Base-by-base conservation (phyloP, 1,140 invertebrate genomes). In the Drosophila elegans region DNA sequence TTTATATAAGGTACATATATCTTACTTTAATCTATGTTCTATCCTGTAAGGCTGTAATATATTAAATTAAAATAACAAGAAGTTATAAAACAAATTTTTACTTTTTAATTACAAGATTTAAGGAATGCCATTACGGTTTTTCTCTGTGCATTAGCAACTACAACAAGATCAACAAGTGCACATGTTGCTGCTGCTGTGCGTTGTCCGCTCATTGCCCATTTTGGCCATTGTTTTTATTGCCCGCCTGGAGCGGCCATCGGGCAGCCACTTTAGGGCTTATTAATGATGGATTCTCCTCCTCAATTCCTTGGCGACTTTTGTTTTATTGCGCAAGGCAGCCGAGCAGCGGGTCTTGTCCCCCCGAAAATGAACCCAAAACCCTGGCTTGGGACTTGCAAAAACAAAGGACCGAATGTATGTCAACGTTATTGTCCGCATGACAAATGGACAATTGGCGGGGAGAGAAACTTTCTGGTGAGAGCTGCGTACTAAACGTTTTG, bases 211-310 rank as follows among this genome's bases (percentile, higher is more conserved):
- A 71, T 74, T 89, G 84, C 80, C 85, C 77, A 84, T 89, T 89
- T 89, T 84, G 77, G 77, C 78, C 69, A 84, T 89, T 79, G 66
- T 88, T 88, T 88, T 88, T 88, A 89, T 89, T 88, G 80, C 85
- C 83, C 74, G 81, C 81, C 81, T 80, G 80, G 42, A 80, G 81
- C 69, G 80, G 72, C 80, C 61, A 74, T 78, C 60, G 63, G 56
- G 67, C 67, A 78, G 66, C 84, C 84, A 89, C 84, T 89, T 89
- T 90, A 89, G 84, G 84, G 84, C 85, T 89, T 89, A 89, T 89
- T 89, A 89, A 89, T 89, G 84, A 89, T 89, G 84, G 85, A 89
- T 89, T 89, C 84, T 85, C 84, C 85, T 80, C 79, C 83, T 77
- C 83, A 88, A 89, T 89, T 89, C 53, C 56, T 49, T 55, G 42